Base-by-base conservation (phyloP, 2,888 invertebrate genomes). In the Troides aeacus region DNA sequence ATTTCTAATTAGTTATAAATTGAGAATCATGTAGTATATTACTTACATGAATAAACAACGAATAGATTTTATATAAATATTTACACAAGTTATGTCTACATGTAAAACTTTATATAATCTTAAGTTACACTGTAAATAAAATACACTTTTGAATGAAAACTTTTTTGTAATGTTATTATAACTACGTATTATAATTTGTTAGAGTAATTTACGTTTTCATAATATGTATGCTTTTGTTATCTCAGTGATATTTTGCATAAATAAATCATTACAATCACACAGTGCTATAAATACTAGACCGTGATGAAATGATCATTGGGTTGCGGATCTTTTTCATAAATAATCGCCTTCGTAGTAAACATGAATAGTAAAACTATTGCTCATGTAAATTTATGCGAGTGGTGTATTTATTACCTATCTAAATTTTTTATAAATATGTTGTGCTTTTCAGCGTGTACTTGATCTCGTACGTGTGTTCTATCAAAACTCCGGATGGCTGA, bases 241-340 rank as follows among this genome's bases (percentile, higher is more conserved):
- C 30, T 30, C 30, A 30, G 3, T 3, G 30, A 15, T n/a, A n/a
- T n/a, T 4, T 7, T n/a, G 7, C 53, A 53, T 62, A 68, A 46
- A 30, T 62, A 58, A 68, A 58, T 63, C 57, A 75, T 80, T 76
- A 79, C 77, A 76, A 79, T 78, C 74, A 75, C 79, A 78, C 76
- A 76, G 64, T 62, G 77, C 80, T 81, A 84, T 81, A 80, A 82
- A 82, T 79, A 81, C 73, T 68, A 70, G 71, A 68, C 21, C 57
- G 70, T 39, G 68, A 58, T 58, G 66, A 64, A 63, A 67, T 64
- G 68, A 56, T 64, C 68, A 67, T 74, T 79, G 84, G 85, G 84
- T 86, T 83, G 84, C 82, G 84, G 86, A 84, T 85, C 86, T 80
- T 72, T 82, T 76, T 73, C 76, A 77, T 88, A 86, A 87, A 88